A percentile compares a stretch with the other conserved stretches of the same genome.
phyloP scores from a whole-genome alignment of 2,888 invertebrate genomes.

The Orthonevra nobilis region DNA sequence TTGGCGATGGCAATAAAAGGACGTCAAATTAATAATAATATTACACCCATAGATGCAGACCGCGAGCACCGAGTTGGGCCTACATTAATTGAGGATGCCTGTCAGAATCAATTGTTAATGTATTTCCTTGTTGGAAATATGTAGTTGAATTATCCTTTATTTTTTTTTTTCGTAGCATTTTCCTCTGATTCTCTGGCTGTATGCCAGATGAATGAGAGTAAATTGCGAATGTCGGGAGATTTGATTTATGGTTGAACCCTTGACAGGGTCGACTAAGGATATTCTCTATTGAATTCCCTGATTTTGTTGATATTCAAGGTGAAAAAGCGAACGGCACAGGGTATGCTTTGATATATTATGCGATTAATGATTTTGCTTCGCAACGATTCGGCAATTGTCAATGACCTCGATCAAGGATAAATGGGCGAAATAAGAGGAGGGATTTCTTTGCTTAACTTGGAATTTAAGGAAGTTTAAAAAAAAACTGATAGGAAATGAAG shows the following conservation, averaged over 20 bases:
- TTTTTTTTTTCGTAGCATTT: too few relatives aligned
- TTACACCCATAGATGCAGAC: constrained; percentile 5
- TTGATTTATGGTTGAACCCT: constrained; percentile 41
- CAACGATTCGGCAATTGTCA: constrained; percentile 14
- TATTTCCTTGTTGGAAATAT: constrained; percentile 8
- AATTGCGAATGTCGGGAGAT: constrained; percentile 38
- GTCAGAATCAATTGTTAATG: constrained; percentile 29
- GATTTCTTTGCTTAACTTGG: too few relatives aligned
- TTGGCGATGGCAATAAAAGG: not conserved
- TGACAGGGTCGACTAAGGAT: constrained; percentile 16
- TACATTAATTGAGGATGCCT: constrained; percentile 27
- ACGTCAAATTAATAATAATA: constrained; percentile 26
- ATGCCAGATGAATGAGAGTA: constrained; percentile 33
- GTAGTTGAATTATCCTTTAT: constrained; percentile 12
- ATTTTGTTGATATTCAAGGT: constrained; percentile 12
- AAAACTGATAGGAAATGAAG: too few relatives aligned
- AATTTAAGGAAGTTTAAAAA: too few relatives aligned
- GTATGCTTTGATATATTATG: constrained; percentile 14
- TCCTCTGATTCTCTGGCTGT: not conserved
- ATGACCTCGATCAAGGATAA: constrained; percentile 28
- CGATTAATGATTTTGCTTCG: constrained; percentile 23
- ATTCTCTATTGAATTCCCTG: constrained; percentile 12
- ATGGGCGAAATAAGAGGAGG: too few relatives aligned
- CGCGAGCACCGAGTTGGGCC: not conserved
- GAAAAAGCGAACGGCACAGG: constrained; percentile 1